A percentile compares a stretch with the other conserved stretches of the same genome.
Conservation (phyloP, 2,888 invertebrate species). For the Phorcus lineatus region DNA sequence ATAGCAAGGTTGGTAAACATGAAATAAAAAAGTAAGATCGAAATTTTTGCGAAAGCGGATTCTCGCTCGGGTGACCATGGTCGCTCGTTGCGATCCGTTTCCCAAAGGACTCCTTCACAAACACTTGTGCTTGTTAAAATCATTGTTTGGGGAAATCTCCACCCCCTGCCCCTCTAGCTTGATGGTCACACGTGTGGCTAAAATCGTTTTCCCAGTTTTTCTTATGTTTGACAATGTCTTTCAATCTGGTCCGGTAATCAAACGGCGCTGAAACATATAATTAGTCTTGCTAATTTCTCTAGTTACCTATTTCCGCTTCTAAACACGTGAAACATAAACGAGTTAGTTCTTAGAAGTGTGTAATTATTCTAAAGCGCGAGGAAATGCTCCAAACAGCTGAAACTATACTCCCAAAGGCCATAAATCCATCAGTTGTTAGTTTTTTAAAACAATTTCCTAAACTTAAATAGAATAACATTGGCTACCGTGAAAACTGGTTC, state of each 20-base stretch:
- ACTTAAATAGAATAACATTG: too few species aligned
- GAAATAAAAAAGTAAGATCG: background rate
- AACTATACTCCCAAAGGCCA: too few species aligned
- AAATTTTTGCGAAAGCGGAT: background rate
- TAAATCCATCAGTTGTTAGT: too few species aligned
- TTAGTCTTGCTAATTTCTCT: background rate
- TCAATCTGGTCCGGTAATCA: too few species aligned
- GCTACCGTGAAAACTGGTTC: too few species aligned
- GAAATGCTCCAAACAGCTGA: background rate
- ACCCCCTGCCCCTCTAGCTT: background rate
- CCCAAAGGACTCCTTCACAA: background rate
- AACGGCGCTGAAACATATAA: background rate
- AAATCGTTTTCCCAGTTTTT: conserved; percentile 10
- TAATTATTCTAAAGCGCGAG: background rate
- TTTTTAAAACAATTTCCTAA: too few species aligned
- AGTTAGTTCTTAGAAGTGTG: conserved; percentile 4
- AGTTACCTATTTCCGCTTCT: background rate
- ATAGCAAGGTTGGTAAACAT: conserved; percentile 15
- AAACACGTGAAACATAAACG: conserved; percentile 20
- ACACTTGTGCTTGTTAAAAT: conserved; percentile 17
- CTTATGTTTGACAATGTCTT: background rate
- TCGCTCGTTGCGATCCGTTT: background rate
- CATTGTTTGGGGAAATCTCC: background rate
- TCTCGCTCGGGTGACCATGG: conserved; percentile 10
- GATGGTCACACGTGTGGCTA: conserved; percentile 10